Percentiles rank a stretch among this genome's conserved stretches.
Conservation (phyloP, 2,888 invertebrate species). For the Alitta virens region DNA sequence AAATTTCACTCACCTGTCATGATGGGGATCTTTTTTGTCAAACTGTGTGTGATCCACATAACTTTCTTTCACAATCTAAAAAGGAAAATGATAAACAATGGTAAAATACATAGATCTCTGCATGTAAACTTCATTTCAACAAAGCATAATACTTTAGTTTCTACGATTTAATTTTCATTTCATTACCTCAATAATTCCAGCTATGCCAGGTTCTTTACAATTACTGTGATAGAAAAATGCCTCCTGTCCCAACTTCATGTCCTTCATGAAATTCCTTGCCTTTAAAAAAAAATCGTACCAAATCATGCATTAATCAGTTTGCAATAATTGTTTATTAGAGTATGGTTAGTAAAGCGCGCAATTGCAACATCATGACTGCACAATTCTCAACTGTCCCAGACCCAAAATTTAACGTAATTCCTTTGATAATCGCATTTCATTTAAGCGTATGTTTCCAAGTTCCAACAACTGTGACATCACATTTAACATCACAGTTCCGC, state of each 20-base stretch:
- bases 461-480: too few relatives aligned
- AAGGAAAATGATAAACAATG: neutral
- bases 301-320: neutral
- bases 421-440: too few relatives aligned
- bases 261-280: slow-evolving; percentile 53
- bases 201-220: slow-evolving; percentile 53
- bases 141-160: too few relatives aligned
- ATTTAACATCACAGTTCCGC: too few relatives aligned
- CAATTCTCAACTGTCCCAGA: too few relatives aligned
- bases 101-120: neutral
- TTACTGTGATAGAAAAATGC: slow-evolving; percentile 57
- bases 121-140: neutral
- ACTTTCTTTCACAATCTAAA: slow-evolving; percentile 50
- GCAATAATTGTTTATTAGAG: neutral
- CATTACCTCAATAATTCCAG: slow-evolving; percentile 47
- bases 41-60: slow-evolving; percentile 57
- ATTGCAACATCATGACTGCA: too few relatives aligned
- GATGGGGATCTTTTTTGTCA: slow-evolving; percentile 51
- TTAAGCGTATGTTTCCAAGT: too few relatives aligned
- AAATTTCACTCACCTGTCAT: slow-evolving; percentile 40
- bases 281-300: slow-evolving; percentile 25
- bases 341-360: neutral
- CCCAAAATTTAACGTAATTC: too few relatives aligned
- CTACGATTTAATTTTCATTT: neutral
- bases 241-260: slow-evolving; percentile 51